Percentiles rank a stretch among this genome's conserved stretches.
phyloP scores from a whole-genome alignment of 2,113 vertebrate genomes.

The Mola mola region DNA sequence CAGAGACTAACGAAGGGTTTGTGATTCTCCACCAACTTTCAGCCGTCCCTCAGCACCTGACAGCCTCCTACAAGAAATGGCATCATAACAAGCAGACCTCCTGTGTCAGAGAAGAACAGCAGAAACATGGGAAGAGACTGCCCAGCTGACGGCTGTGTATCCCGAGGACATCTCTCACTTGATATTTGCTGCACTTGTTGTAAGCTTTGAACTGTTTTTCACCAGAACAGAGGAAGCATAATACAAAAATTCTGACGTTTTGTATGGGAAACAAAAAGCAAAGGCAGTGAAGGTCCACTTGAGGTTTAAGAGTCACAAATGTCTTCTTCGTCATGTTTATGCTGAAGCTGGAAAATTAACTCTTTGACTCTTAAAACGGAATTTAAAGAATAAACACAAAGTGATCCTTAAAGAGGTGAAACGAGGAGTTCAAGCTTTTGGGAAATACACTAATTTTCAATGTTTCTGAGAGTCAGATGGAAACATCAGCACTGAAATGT shows the following conservation, averaged over 20 bases:
- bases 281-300: constrained; percentile 18
- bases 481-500: no score
- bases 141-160: constrained; percentile 6
- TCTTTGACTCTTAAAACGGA: no score
- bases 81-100: constrained; percentile 31
- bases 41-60: constrained; percentile 22
- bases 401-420: background rate
- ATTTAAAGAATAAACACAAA: constrained; percentile 18
- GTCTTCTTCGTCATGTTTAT: constrained; percentile 36
- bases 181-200: constrained; percentile 15
- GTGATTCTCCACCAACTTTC: constrained; percentile 21
- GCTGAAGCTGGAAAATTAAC: constrained; percentile 12
- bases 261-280: constrained; percentile 36
- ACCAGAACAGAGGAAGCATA: constrained; percentile 19
- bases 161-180: constrained; percentile 15
- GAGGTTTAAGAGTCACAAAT: constrained; percentile 21
- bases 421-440: no score
- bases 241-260: constrained; percentile 31
- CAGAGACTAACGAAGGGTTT: constrained; percentile 26
- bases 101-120: constrained; percentile 19
- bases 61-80: constrained; percentile 52
- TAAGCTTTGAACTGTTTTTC: constrained; percentile 41
- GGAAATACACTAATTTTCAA: no score
- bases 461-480: background rate
- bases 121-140: background rate